Evolutionary conservation across 1,140 invertebrate species (phyloP).

Genomic region (Formica selysi): DNA sequence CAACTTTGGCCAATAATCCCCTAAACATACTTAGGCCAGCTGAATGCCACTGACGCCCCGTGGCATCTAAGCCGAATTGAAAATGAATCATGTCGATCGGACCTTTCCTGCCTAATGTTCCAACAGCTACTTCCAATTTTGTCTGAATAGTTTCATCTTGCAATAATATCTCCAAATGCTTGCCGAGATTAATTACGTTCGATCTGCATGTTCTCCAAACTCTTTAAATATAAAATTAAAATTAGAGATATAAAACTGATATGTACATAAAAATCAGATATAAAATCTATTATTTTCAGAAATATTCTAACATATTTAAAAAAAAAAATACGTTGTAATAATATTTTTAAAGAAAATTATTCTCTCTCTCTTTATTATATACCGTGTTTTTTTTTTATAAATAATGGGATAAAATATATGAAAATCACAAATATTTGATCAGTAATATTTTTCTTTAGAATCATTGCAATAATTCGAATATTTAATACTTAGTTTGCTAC

Average conservation of each 20-base stretch:
- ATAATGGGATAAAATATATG: neutral
- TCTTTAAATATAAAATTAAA: neutral
- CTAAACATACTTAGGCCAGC: conserved; percentile 75
- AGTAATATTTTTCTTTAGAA: neutral
- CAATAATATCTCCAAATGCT: conserved; percentile 35
- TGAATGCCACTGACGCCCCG: conserved; percentile 68
- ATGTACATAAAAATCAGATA: neutral
- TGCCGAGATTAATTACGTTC: conserved; percentile 16
- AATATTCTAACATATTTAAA: neutral
- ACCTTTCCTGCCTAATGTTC: conserved; percentile 60
- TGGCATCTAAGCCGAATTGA: conserved; percentile 67
- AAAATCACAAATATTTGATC: neutral
- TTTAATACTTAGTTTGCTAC: neutral
- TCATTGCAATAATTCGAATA: neutral
- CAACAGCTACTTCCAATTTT: conserved; percentile 57
- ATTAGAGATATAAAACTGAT: neutral
- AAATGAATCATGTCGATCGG: conserved; percentile 68
- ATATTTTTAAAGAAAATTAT: neutral
- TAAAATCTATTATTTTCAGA: neutral
- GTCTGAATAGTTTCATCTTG: conserved; percentile 33
- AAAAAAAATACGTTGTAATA: neutral
- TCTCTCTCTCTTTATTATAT: neutral
- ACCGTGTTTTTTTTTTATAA: too few relatives aligned
- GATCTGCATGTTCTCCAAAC: neutral
- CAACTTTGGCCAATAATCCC: conserved; percentile 81